A percentile compares a stretch with the other conserved stretches of the same genome.
Conservation (phyloP, 1,140 invertebrate species). For the Bombus pyrosoma region DNA sequence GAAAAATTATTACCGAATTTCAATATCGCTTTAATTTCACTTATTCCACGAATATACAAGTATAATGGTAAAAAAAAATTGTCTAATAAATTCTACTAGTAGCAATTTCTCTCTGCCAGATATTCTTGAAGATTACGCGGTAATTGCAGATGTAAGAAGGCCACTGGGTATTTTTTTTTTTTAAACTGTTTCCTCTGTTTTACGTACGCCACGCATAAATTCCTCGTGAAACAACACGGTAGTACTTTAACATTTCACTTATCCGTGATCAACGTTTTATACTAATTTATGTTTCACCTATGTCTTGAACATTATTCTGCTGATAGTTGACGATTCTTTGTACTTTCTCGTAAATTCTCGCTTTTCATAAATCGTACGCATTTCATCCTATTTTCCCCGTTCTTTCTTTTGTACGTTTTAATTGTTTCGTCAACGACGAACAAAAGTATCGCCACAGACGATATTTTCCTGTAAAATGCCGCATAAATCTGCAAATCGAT, state of each 20-base stretch:
- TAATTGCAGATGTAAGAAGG: background rate
- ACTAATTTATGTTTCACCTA: background rate
- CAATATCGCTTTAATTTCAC: background rate
- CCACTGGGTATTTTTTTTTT: background rate
- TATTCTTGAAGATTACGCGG: background rate
- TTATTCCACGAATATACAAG: background rate
- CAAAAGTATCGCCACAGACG: no score
- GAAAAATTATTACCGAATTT: background rate
- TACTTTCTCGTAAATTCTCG: background rate
- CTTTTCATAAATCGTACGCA: background rate
- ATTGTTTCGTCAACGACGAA: no score
- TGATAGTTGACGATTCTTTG: background rate
- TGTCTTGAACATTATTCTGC: no score
- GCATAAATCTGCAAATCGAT: no score
- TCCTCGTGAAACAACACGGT: background rate
- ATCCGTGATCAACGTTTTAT: background rate
- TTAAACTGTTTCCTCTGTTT: background rate
- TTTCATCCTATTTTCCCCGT: no score
- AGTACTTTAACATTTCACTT: background rate
- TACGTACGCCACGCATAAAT: background rate
- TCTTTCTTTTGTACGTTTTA: no score
- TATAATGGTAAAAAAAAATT: background rate
- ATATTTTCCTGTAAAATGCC: no score
- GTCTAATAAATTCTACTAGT: background rate
- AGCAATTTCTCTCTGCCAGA: background rate